Evolutionary conservation across 2,888 invertebrate genomes (phyloP), one percentile per base, ranked within the genome.

Genomic region (Leucophenga montana): DNA sequence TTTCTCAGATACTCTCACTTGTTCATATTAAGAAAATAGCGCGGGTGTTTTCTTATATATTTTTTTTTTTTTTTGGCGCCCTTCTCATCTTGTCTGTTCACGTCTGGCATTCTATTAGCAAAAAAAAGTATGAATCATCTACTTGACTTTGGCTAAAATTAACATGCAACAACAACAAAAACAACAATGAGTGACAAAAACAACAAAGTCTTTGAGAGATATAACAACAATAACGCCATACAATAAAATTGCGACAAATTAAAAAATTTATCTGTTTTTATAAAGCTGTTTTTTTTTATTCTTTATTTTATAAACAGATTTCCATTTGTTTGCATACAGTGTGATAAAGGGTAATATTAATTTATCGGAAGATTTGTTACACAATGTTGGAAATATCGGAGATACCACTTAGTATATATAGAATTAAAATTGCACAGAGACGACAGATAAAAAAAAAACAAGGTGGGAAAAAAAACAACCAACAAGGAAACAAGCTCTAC

Each of bases 111-210:
- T 59, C 56, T 46, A 66, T 68, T 71, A 64, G n/a, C 57, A 50
- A 13, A 69, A 11, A 39, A 39, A 67, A 68, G 31, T 65, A 75
- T 77, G 77, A 81, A 64, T 81, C 80, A 81, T 39, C 39, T 39
- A 39, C 83, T 79, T 84, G 80, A 84, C 80, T 81, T 81, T 81
- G 80, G 81, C 80, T 81, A 81, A 81, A 81, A 73, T 81, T 84
- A 81, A 82, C 83, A 66, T 72, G 66, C 59, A 20, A 56, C 59
- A 59, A 62, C 46, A 62, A 66, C 50, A 59, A 53, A 70, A 73
- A 64, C 54, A 75, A 33, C 59, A 64, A 20, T 53, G 54, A 61
- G 22, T 54, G 48, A 44, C 72, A 61, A 75, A 73, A 46, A 22
- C 44, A 50, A 16, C 16, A 50, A 50, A 50, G n/a, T 50, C 5